phyloP scores from a whole-genome alignment of 92 coral and sea anemone genomes.

The Zoanthus sociatus region DNA sequence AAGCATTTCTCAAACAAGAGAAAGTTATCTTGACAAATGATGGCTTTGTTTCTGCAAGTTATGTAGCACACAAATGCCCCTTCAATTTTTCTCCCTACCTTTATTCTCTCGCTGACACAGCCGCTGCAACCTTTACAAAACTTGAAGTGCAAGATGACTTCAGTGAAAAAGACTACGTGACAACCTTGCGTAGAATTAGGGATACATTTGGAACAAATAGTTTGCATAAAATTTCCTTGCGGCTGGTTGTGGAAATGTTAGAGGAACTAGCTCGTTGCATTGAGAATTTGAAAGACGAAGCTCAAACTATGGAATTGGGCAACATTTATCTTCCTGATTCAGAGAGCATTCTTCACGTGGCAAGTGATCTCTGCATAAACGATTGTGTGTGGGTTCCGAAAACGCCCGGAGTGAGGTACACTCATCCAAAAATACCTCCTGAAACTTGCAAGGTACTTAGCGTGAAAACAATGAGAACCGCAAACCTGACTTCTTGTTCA shows the following conservation, averaged over 20 bases:
- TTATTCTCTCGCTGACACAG: conserved; percentile 39
- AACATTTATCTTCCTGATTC: conserved; percentile 71
- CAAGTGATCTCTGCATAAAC: conserved; percentile 63
- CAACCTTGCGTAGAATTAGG: conserved; percentile 46
- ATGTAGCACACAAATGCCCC: conserved; percentile 53
- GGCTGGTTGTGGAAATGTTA: conserved; percentile 30
- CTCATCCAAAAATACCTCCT: conserved; percentile 43
- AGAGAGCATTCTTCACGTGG: conserved; percentile 33
- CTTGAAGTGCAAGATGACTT: conserved; percentile 60
- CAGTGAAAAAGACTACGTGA: conserved; percentile 49
- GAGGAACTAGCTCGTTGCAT: conserved; percentile 7
- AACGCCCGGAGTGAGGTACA: conserved; percentile 54
- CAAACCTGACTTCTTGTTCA: conserved; percentile 39
- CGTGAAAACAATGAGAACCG: conserved; percentile 68
- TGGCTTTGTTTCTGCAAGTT: conserved; percentile 43
- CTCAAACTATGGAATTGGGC: background rate
- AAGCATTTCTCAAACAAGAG: conserved; percentile 26
- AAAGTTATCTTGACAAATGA: conserved; percentile 43
- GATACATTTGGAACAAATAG: conserved; percentile 10
- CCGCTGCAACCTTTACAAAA: conserved; percentile 32
- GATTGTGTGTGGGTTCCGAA: conserved; percentile 75
- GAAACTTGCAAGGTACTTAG: conserved; percentile 55
- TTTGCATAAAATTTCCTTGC: background rate
- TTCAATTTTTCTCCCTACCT: conserved; percentile 68
- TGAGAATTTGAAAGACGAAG: background rate